Evolutionary conservation across 53 echinoderm and acorn worm species (phyloP), one percentile per base, ranked within the genome.

Genomic region (Zoroaster sp.): DNA sequence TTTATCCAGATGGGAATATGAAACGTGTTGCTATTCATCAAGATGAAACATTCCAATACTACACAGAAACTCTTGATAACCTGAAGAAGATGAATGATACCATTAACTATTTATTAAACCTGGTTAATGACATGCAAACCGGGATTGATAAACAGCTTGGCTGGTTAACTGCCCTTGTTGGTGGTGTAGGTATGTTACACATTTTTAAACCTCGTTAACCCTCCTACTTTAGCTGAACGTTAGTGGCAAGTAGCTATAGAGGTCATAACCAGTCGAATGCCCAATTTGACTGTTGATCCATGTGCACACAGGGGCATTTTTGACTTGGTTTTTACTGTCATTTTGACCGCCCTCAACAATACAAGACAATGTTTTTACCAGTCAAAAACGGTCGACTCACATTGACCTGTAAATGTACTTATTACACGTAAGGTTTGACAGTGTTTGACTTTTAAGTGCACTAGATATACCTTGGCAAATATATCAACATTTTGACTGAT

Each of bases 51-150:
- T 86, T 89, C 38, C 79, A 89, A 33, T 89, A 97, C 54, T 95
- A 96, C 87, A 75, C 94, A 59, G 91, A 96, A 39, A 96, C 95
- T 13, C 55, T 98, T 10, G 91, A 94, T 25, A 98, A 98, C 88
- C 89, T 98, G 43, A 77, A 91, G 89, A 96, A 89, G 91, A 95
- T 98, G 93, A 98, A 98, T 37, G 91, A 94, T 14, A 98, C 98
- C 0, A 94, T 95, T 30, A 89, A 70, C 77, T 94, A 96, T 68
- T 80, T 98, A 14, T 87, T 98, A 6, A 75, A 91, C 46, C 80
- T 92, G 11, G 89, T 96, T 36, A 77, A 94, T 23, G 89, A 91
- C 21, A 98, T 98, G 98, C 95, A 96, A 70, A 85, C 59, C 20
- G 98, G 91, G 40, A 94, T 98, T 18, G 96, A 93, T 71, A 72